Conservation (phyloP, 2,888 invertebrate genomes). For the Rhagium mordax region DNA sequence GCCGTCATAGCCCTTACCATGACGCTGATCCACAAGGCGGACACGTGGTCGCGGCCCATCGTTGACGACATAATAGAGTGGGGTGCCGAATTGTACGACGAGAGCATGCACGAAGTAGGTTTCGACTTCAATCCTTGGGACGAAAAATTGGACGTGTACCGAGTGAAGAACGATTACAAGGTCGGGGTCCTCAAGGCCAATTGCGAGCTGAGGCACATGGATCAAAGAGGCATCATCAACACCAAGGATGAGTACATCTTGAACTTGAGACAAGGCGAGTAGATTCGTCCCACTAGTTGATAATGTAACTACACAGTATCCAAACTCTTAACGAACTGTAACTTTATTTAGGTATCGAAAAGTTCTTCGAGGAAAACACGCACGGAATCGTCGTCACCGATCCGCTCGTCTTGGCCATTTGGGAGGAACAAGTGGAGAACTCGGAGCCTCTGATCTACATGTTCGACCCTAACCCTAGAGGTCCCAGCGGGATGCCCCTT, state of each 20-base stretch:
- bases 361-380: slow-evolving; percentile 73
- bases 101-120: slow-evolving; percentile 72
- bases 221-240: slow-evolving; percentile 71
- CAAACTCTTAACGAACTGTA: too few species aligned
- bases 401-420: slow-evolving; percentile 71
- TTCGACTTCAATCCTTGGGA: slow-evolving; percentile 74
- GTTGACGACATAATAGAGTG: slow-evolving; percentile 72
- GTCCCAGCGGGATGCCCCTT: slow-evolving; percentile 67
- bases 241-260: slow-evolving; percentile 67
- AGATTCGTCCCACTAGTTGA: too few species aligned
- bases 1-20: slow-evolving; percentile 75
- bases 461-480: slow-evolving; percentile 74
- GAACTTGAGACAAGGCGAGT: slow-evolving; percentile 69
- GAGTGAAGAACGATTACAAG: slow-evolving; percentile 67
- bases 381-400: slow-evolving; percentile 73
- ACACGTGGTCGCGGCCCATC: slow-evolving; percentile 76
- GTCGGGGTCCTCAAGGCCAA: slow-evolving; percentile 69
- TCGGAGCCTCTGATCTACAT: slow-evolving; percentile 74
- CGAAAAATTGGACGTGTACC: slow-evolving; percentile 70
- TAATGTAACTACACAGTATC: too few species aligned
- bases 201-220: slow-evolving; percentile 69
- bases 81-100: slow-evolving; percentile 72
- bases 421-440: slow-evolving; percentile 67
- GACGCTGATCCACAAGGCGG: slow-evolving; percentile 74
- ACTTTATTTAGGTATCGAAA: slow-evolving; percentile 70